Base-by-base conservation (phyloP, 2,113 vertebrate genomes). In the Herpailurus yagouaroundi region DNA sequence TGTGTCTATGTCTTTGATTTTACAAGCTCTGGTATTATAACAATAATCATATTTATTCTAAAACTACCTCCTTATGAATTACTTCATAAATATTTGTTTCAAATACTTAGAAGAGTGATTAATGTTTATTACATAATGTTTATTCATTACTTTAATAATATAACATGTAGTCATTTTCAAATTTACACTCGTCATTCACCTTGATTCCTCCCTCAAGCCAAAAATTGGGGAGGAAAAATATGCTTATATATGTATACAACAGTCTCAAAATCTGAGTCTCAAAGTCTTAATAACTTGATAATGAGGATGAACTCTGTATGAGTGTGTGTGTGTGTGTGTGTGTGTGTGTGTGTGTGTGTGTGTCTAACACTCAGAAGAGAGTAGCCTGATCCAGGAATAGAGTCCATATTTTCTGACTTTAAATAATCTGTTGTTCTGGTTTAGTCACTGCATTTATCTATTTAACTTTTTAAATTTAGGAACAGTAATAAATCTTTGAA, bases 141-240 rank as follows among this genome's bases (percentile, higher is more conserved):
- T 83, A 64, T 57, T 85, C 14, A 73, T 76, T 50, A 57, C 83
- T 94, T 94, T 87, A 57, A 66, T 57, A 33, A 31, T 92, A 63
- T 36, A 92, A 74, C 8, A 89, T 89, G 82, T 93, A 88, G 27
- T 52, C 19, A 48, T 69, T 94, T 97, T 71, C 63, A 96, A 60
- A 50, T 80, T 83, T 55, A 36, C 36, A 84, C 84, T 95, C 45
- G 33, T 79, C n/a, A 21, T 33, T 6, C 27, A 21, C 12, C 12
- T 31, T 76, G 29, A 66, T 60, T 84, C 12, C 18, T 86, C 55
- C 23, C 57, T 33, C 2, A 52, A 66, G 33, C 8, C 33, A 31
- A 76, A 81, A 71, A 90, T 33, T 10, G 1, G 52, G 12, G 16
- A 48, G 12, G 3, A 16, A 50, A 36, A 6, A 76, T 52, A 14